Evolutionary conservation across 2,888 invertebrate genomes (phyloP).

Genomic region (Rotaria macrura): DNA sequence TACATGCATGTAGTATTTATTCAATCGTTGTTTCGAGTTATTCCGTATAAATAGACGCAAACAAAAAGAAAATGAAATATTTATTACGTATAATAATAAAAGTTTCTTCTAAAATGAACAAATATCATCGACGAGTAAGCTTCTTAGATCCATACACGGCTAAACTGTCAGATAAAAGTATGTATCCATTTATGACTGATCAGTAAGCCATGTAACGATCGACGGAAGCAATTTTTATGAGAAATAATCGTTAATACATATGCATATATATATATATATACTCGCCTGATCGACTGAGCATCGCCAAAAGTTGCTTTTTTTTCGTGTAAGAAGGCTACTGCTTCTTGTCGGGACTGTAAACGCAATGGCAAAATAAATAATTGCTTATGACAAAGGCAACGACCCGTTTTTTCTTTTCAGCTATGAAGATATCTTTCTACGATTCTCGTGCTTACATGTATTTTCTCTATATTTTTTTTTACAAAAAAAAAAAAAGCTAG

Average conservation of each 20-base stretch:
- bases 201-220: not conserved
- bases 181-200: not conserved
- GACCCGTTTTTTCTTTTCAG: not conserved
- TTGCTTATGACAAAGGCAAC: not conserved
- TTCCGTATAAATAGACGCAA: too few relatives aligned
- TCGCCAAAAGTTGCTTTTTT: too few relatives aligned
- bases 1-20: too few relatives aligned
- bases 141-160: not conserved
- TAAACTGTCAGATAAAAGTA: conserved; percentile 1
- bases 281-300: not conserved
- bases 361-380: not conserved
- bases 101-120: too few relatives aligned
- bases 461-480: too few relatives aligned
- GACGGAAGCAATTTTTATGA: not conserved
- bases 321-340: too few relatives aligned
- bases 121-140: not conserved
- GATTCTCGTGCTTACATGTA: not conserved
- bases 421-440: not conserved
- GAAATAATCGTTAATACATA: too few relatives aligned
- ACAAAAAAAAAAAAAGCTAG: not conserved
- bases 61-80: too few relatives aligned
- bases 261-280: not conserved
- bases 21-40: too few relatives aligned
- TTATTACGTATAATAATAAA: too few relatives aligned
- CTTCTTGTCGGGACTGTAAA: not conserved